A percentile compares a stretch with the other conserved stretches of the same genome.
Evolutionary conservation across 2,113 vertebrate species (phyloP).

Genomic region (Xenotilapia longispinis): DNA sequence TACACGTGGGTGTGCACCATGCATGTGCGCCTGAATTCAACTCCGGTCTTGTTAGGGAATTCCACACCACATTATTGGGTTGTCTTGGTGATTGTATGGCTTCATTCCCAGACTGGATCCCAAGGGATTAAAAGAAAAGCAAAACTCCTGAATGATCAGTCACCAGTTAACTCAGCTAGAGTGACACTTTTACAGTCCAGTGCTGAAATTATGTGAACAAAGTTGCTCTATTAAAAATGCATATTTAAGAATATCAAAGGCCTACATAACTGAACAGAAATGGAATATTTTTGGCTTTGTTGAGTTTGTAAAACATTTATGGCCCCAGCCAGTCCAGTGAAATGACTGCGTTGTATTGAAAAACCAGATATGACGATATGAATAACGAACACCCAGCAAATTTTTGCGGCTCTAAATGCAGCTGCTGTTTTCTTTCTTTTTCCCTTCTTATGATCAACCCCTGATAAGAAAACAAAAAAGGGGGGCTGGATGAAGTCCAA

Average conservation of each 20-base stretch:
- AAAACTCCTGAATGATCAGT: conserved; percentile 54
- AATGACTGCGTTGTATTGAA: conserved; percentile 2
- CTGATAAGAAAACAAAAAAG: conserved; percentile 7
- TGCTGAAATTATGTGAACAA: conserved; percentile 30
- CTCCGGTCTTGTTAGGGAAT: conserved; percentile 64
- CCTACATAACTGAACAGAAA: conserved; percentile 17
- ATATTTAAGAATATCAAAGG: conserved; percentile 27
- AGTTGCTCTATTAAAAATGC: conserved; percentile 25
- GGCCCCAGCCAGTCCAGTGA: not conserved
- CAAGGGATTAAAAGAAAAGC: conserved; percentile 45
- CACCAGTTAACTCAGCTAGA: conserved; percentile 48
- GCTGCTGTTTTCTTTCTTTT: not conserved
- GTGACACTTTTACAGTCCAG: conserved; percentile 38
- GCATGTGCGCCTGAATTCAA: conserved; percentile 37
- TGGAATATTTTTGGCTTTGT: conserved; percentile 9
- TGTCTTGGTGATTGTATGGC: conserved; percentile 62
- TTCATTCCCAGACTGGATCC: conserved; percentile 65
- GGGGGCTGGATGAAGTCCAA: conserved; percentile 37
- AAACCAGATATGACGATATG: conserved; percentile 1
- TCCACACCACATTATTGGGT: conserved; percentile 66
- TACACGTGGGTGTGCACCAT: conserved; percentile 16
- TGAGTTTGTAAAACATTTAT: conserved; percentile 23
- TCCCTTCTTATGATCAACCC: not conserved
- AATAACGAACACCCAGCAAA: not conserved
- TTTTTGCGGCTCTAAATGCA: not conserved